These are phyloP conservation scores for Sinocyclocheilus anshuiensis DNA, from an alignment of 2,113 vertebrate species.

Conservation along the genomic window DNA sequence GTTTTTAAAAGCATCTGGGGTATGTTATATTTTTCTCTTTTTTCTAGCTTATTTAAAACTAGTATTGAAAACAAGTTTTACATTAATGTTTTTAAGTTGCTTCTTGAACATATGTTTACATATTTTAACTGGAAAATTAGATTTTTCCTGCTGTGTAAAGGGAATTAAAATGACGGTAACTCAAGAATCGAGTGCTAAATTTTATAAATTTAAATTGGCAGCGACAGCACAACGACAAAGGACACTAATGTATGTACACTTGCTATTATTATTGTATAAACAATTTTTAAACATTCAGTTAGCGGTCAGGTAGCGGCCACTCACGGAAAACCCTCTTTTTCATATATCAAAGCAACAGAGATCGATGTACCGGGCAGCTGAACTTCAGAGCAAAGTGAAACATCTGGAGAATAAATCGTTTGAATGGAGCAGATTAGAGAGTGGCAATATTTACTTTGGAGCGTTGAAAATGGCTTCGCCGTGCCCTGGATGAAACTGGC, in stretches of 20 bases:
- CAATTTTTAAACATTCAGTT: neutral
- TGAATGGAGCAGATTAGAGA: conserved; percentile 51
- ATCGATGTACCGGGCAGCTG: conserved; percentile 57
- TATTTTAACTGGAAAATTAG: too few relatives aligned
- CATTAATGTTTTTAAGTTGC: too few relatives aligned
- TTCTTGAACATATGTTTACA: too few relatives aligned
- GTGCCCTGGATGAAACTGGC: conserved; percentile 35
- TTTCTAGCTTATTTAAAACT: too few relatives aligned
- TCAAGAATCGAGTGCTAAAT: too few relatives aligned
- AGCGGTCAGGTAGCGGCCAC: neutral
- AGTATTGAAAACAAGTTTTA: too few relatives aligned
- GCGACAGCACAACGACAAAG: neutral
- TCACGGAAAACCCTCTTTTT: conserved; percentile 33
- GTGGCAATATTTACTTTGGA: conserved; percentile 54
- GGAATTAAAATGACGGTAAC: too few relatives aligned
- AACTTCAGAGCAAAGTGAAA: conserved; percentile 58
- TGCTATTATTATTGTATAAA: neutral
- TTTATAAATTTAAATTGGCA: neutral
- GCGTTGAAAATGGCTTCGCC: conserved; percentile 28
- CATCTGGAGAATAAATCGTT: conserved; percentile 69
- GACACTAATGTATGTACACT: neutral
- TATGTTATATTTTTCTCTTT: too few relatives aligned
- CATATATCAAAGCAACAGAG: conserved; percentile 60
- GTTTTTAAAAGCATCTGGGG: too few relatives aligned
- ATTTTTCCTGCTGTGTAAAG: too few relatives aligned